Conservation (phyloP, 2,888 invertebrate species). For the Epinotia nisella region DNA sequence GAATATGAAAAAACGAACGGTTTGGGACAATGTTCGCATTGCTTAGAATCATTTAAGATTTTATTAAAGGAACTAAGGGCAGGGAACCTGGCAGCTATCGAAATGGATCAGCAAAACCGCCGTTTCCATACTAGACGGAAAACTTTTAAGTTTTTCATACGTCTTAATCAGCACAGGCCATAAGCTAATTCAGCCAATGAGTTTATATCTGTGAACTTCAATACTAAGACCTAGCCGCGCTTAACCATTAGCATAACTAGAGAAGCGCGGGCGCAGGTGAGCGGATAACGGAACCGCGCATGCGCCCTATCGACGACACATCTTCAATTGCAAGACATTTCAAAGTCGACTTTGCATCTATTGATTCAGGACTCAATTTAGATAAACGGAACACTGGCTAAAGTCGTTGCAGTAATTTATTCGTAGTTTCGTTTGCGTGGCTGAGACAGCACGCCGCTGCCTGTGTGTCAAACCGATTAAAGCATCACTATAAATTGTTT, state of each 20-base stretch:
- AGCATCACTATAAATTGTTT: conserved; percentile 72
- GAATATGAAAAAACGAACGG: neutral
- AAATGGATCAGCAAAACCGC: neutral
- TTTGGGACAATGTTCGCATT: neutral
- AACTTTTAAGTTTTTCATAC: neutral
- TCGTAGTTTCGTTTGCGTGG: conserved; percentile 66
- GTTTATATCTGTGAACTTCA: conserved; percentile 60
- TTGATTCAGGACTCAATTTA: conserved; percentile 60
- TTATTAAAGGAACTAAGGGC: no score
- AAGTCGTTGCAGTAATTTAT: conserved; percentile 63
- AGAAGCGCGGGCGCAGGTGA: conserved; percentile 82
- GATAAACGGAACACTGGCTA: conserved; percentile 48
- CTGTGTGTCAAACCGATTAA: conserved; percentile 74
- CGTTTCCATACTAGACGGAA: neutral
- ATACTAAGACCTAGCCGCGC: conserved; percentile 66
- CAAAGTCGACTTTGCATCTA: conserved; percentile 65
- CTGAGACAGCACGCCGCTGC: conserved; percentile 68
- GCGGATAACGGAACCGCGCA: conserved; percentile 77
- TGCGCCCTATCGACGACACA: conserved; percentile 69
- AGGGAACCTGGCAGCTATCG: no score
- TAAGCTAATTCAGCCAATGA: conserved; percentile 39
- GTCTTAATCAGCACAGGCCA: neutral
- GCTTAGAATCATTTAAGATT: neutral
- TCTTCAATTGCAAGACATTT: conserved; percentile 57
- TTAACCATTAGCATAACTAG: conserved; percentile 81